Evolutionary conservation across 2,113 vertebrate genomes (phyloP).

Genomic region (Catagonus wagneri): DNA sequence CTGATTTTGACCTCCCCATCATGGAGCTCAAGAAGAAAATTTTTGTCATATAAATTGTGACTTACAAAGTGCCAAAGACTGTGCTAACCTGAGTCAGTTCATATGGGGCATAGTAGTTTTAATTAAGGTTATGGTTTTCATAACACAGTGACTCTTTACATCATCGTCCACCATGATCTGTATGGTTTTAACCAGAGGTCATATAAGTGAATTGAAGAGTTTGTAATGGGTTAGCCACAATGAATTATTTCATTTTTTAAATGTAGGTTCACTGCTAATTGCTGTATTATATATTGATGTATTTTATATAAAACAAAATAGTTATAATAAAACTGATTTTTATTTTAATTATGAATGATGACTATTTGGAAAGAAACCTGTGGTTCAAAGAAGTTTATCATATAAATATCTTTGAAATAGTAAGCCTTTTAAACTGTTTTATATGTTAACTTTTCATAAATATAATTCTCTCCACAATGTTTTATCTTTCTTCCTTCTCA

Average conservation of each 20-base stretch:
- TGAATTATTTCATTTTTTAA: neutral
- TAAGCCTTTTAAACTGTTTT: neutral
- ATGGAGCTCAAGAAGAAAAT: neutral
- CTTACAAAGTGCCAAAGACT: neutral
- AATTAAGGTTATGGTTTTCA: neutral
- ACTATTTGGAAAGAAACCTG: neutral
- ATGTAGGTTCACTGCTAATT: neutral
- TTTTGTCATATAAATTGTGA: neutral
- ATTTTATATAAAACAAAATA: slow-evolving; percentile 9
- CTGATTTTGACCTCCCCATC: neutral
- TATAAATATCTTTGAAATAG: neutral
- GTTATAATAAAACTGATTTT: neutral
- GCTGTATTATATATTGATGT: neutral
- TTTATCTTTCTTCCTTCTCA: neutral
- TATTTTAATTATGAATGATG: neutral
- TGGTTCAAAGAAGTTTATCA: neutral
- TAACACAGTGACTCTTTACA: neutral
- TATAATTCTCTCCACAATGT: neutral
- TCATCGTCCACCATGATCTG: neutral
- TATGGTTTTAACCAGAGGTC: neutral
- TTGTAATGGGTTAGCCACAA: neutral
- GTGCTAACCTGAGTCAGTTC: neutral
- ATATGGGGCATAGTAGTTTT: neutral
- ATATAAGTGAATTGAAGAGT: neutral
- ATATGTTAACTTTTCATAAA: neutral